Conservation (phyloP, 2,888 invertebrate genomes). For the Hyalella azteca region DNA sequence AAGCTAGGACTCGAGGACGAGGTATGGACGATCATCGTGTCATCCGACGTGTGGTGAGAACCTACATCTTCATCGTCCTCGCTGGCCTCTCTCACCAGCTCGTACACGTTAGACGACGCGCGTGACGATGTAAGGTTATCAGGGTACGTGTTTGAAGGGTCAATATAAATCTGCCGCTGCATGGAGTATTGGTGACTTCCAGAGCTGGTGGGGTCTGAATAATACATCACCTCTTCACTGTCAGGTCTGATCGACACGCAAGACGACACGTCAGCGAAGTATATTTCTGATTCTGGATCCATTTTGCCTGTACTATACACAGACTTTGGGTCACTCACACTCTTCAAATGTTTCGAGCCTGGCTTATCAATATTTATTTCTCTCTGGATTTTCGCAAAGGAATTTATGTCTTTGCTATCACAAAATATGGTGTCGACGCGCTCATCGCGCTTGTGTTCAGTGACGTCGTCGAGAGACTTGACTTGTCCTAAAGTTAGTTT, state of each 20-base stretch:
- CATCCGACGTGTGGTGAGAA: conserved; percentile 57
- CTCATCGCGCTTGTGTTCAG: conserved; percentile 52
- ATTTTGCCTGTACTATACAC: conserved; percentile 53
- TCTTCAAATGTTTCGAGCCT: conserved; percentile 49
- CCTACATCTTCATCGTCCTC: conserved; percentile 51
- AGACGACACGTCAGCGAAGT: conserved; percentile 58
- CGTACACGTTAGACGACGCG: conserved; percentile 49
- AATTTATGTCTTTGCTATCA: conserved; percentile 55
- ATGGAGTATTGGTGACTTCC: conserved; percentile 38
- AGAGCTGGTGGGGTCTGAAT: conserved; percentile 56
- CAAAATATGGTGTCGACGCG: conserved; percentile 54
- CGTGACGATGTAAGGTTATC: conserved; percentile 43
- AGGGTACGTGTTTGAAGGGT: conserved; percentile 48
- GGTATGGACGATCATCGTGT: conserved; percentile 58
- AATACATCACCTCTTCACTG: conserved; percentile 54
- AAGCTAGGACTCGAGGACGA: conserved; percentile 56
- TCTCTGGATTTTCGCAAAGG: conserved; percentile 45
- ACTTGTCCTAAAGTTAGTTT: conserved; percentile 55
- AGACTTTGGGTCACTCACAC: conserved; percentile 54
- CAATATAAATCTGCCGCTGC: neutral
- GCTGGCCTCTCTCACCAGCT: conserved; percentile 52
- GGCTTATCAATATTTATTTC: neutral
- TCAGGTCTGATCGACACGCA: conserved; percentile 56
- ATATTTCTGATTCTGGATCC: conserved; percentile 57
- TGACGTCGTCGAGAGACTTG: conserved; percentile 56